Evolutionary conservation across 2,113 vertebrate genomes (phyloP).

Genomic region (Perca schrenkii): DNA sequence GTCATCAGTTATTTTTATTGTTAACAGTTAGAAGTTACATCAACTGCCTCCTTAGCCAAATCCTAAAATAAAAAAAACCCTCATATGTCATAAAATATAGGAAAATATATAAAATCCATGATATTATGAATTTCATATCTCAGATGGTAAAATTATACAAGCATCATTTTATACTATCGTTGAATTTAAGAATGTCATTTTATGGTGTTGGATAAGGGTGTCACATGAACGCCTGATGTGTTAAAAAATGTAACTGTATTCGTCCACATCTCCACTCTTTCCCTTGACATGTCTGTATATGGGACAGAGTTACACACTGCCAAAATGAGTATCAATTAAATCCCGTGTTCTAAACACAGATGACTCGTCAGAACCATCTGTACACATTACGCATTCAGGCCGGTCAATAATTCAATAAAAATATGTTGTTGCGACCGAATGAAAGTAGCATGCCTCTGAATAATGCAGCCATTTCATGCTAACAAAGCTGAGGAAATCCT

Average conservation of each 20-base stretch:
- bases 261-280: background rate
- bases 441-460: conserved; percentile 69
- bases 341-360: conserved; percentile 14
- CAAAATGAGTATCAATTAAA: conserved; percentile 22
- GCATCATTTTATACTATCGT: too few species aligned
- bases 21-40: too few species aligned
- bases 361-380: conserved; percentile 64
- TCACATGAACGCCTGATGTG: background rate
- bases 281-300: background rate
- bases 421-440: conserved; percentile 58
- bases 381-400: conserved; percentile 67
- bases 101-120: too few species aligned
- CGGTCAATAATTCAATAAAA: conserved; percentile 76
- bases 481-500: conserved; percentile 61
- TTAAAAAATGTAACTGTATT: conserved; percentile 7
- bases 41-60: too few species aligned
- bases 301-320: background rate
- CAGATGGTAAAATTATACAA: too few species aligned
- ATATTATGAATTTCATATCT: too few species aligned
- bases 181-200: background rate
- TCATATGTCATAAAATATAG: too few species aligned
- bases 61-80: too few species aligned
- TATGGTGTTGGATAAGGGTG: background rate
- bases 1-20: background rate
- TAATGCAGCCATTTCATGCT: conserved; percentile 72